These are phyloP conservation scores for Amiota minor DNA, from an alignment of 2,888 invertebrate species.

Conservation along the genomic window DNA sequence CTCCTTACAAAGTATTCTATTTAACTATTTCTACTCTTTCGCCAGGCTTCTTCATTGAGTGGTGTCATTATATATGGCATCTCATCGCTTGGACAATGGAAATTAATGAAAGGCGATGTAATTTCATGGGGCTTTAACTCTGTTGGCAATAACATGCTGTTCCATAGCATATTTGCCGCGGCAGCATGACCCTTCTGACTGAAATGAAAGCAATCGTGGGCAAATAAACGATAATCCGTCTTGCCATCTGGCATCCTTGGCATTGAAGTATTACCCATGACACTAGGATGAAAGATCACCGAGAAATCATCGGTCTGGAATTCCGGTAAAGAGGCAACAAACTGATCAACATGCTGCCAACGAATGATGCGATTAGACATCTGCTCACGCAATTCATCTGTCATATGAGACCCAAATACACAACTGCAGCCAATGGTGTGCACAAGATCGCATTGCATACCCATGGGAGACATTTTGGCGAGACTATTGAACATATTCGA, in stretches of 20 bases:
- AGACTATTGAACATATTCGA: constrained; percentile 59
- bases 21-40: not conserved
- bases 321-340: constrained; percentile 72
- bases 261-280: constrained; percentile 60
- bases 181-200: constrained; percentile 77
- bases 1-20: too few species aligned
- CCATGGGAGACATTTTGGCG: constrained; percentile 46
- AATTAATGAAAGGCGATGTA: constrained; percentile 42
- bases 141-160: constrained; percentile 75
- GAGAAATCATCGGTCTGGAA: constrained; percentile 75
- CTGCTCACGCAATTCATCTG: constrained; percentile 33
- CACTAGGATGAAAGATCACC: constrained; percentile 75
- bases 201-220: constrained; percentile 78
- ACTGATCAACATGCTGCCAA: constrained; percentile 76
- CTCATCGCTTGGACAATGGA: constrained; percentile 68
- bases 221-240: constrained; percentile 75
- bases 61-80: constrained; percentile 64
- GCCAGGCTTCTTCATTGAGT: constrained; percentile 49
- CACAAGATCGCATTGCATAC: constrained; percentile 54
- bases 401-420: constrained; percentile 54
- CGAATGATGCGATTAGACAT: constrained; percentile 44
- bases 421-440: constrained; percentile 64
- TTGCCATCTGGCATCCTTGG: constrained; percentile 70
- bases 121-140: not conserved
- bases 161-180: constrained; percentile 76